Evolutionary conservation across 2,113 vertebrate genomes (phyloP).

Genomic region (Tringa solitaria): DNA sequence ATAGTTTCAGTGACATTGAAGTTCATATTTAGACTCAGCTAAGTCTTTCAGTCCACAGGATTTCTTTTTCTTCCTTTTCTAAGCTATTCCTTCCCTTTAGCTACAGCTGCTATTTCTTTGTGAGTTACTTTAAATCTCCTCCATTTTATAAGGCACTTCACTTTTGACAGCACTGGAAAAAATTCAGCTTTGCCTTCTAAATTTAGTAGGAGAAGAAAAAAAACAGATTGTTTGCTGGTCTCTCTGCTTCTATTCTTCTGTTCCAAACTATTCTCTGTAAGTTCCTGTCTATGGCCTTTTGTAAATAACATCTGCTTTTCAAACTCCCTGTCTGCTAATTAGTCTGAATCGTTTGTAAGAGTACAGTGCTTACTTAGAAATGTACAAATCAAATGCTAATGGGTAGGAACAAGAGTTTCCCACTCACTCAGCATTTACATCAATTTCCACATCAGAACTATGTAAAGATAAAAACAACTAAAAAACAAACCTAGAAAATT

Average conservation of each 20-base stretch:
- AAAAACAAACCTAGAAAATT: not conserved
- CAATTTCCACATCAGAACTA: not conserved
- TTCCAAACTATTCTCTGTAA: constrained; percentile 50
- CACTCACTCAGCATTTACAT: constrained; percentile 17
- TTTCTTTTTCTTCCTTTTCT: constrained; percentile 33
- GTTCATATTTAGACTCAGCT: constrained; percentile 34
- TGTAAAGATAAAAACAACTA: not conserved
- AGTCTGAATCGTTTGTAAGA: not conserved
- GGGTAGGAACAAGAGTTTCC: constrained; percentile 25
- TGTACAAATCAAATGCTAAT: constrained; percentile 49
- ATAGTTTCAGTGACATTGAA: not conserved
- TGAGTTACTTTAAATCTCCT: constrained; percentile 57
- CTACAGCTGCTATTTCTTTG: constrained; percentile 47
- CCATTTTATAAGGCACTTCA: constrained; percentile 52
- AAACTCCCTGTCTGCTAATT: constrained; percentile 54
- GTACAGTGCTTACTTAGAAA: constrained; percentile 3
- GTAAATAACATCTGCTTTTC: constrained; percentile 69
- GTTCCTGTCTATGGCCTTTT: constrained; percentile 37
- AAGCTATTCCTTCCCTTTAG: constrained; percentile 33
- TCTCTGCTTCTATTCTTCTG: constrained; percentile 41
- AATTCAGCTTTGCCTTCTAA: constrained; percentile 45
- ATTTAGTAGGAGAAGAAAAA: constrained; percentile 25
- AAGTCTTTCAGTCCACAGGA: constrained; percentile 2
- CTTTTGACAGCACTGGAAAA: constrained; percentile 50
- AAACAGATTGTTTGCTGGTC: constrained; percentile 37